phyloP scores from a whole-genome alignment of 2,797 vertebrate species.

The Poeciliopsis infans region DNA sequence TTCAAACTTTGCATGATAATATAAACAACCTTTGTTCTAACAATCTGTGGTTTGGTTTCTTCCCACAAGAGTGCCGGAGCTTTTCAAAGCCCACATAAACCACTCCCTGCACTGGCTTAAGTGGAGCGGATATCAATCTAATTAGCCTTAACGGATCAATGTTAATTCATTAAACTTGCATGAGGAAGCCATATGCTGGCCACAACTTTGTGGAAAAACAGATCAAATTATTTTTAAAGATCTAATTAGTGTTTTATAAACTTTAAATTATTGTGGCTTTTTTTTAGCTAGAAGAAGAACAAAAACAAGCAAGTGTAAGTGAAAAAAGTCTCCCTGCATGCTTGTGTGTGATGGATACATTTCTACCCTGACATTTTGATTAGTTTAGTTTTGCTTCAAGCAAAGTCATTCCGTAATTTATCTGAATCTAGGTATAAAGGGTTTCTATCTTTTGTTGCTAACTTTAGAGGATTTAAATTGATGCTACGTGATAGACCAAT shows the following conservation, averaged over 20 bases:
- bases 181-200: conserved; percentile 50
- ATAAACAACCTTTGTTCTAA: conserved; percentile 30
- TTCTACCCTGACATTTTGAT: not conserved
- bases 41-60: conserved; percentile 19
- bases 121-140: conserved; percentile 57
- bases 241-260: conserved; percentile 43
- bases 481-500: not conserved
- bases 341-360: conserved; percentile 29
- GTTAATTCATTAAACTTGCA: conserved; percentile 67
- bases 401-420: not conserved
- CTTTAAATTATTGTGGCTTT: conserved; percentile 37
- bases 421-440: not conserved
- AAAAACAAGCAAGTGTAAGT: conserved; percentile 88
- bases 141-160: conserved; percentile 67
- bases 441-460: not conserved
- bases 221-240: conserved; percentile 21
- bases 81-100: conserved; percentile 49
- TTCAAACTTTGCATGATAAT: conserved; percentile 21
- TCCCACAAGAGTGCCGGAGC: conserved; percentile 27
- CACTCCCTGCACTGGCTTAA: conserved; percentile 47
- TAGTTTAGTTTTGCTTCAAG: not conserved
- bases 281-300: conserved; percentile 90
- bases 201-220: conserved; percentile 27
- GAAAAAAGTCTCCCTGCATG: conserved; percentile 43
- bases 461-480: not conserved